Evolutionary conservation across 1,140 invertebrate genomes (phyloP), one percentile per base, ranked within the genome.

Genomic region (Ceratoteleas bidentatus): DNA sequence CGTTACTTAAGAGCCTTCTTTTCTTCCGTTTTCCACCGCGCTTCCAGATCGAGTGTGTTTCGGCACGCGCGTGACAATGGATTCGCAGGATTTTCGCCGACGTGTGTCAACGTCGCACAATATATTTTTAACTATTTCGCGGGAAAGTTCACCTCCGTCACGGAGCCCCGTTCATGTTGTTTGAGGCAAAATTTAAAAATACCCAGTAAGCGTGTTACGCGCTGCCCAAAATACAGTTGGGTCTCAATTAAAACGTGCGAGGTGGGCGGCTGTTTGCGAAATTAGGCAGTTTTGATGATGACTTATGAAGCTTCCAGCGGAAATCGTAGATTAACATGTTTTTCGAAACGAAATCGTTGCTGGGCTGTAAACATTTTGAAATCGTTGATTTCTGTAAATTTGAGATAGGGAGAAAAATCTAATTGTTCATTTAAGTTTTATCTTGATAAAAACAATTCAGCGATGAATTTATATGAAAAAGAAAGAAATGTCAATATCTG

Each of bases 171-270:
- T 32, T 4, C 11, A 56, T 36, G 11, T 11, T 43, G 24, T 68
- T 77, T 69, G 40, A 77, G 56, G 74, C 57, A 16, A 43, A 69
- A 56, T 78, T 70, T 70, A 70, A 78, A 78, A 78, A 65, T 78
- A 78, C 53, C 6, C 49, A 34, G 57, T 40, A 75, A 69, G 56
- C 52, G 38, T 14, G 57, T 47, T 45, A 62, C 52, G 38, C 24
- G 64, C 36, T 45, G 11, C 45, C 14, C 38, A 14, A 62, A 68
- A 68, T 66, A 76, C 61, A 7, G 40, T 60, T 1, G 40, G 16
- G 38, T 54, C 60, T 66, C 33, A 53, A 66, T 66, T 68, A 60
- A 75, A 68, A 66, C 13, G 24, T 24, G 16, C 33, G 15, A 47
- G 38, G 50, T 72, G 58, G 50, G 57, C 38, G 49, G 54, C 49